Evolutionary conservation across 64 coral and sea anemone genomes (phyloP), one percentile per base, ranked within the genome.

Genomic region (Actinia tenebrosa): DNA sequence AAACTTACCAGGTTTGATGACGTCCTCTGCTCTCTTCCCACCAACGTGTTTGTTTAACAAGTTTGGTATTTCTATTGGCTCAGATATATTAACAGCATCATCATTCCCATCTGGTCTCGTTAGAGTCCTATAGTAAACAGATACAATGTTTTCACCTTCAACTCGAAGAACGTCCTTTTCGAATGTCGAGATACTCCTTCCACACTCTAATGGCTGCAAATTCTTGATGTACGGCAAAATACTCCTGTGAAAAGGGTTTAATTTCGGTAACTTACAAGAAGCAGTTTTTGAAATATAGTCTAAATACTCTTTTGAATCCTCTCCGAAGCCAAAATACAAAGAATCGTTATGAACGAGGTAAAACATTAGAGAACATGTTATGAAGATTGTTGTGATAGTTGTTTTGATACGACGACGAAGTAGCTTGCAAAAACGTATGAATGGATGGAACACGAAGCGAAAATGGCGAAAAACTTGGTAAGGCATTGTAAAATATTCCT

Each of bases 241-340:
- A 22, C 89, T 91, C 14, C 55, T 26, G 45, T 91, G 89, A 62
- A 91, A 91, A 3, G 89, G 89, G 27, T 91, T 84, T 11, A 91
- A 16, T 22, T 85, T 72, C 3, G 83, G 83, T 43, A 91, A 75
- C 10, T 77, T 91, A 30, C 89, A 91, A 44, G 89, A 83, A 16
- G 82, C 83, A 13, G 58, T 84, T 5, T 52, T 84, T 20, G 83
- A 27, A 20, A 85, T 64, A 61, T 85, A 44, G 23, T 85, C 83
- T 64, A 85, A 30, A 64, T 85, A 85, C 14, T 85, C 83, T 59
- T 10, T 1, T 22, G 52, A 25, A 22, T 59, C 56, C 13, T 61
- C 54, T 85, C 22, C 60, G 19, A 61, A 27, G n/a, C 56, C 60
- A 23, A 85, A 1, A 64, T 59, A 61, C 5, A 16, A 17, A 3